Base-by-base conservation (phyloP, 2,113 vertebrate species). In the Rhabdornis inornatus region DNA sequence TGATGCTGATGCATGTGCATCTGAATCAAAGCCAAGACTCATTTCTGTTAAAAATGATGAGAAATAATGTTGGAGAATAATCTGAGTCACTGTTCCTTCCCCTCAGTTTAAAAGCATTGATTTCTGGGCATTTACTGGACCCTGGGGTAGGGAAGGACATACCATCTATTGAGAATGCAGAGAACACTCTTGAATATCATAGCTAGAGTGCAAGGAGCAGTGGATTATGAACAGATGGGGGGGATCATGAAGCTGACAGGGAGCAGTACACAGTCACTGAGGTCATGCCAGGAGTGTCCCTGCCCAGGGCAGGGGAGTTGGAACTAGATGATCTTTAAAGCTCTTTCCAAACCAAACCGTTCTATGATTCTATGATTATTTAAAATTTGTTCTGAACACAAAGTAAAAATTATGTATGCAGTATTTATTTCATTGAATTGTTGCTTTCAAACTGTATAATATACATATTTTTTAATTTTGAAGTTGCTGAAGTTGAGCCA, bases 401-500 rank as follows among this genome's bases (percentile, higher is more conserved):
- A 71, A 53, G 3, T 37, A 69, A 74, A 75, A 65, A 44, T 16
- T 24, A 78, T 35, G 7, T 47, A 9, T 30, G 10, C 14, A 24
- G 9, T 71, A 30, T 77, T 68, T 64, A 72, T 76, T 92, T 90
- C 5, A 53, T 49, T 61, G 39, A 87, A 70, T 20, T 31, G 6
- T 66, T 61, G 20, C 6, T 88, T 87, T 56, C 16, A 49, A 71
- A 69, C 3, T 42, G 9, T 52, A 11, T 90, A 77, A 96, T 24
- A 35, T 20, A 13, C 9, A 5, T 91, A 10, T 86, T 10, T 82
- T 77, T 91, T 39, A 22, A 89, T 92, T 94, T 95, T 75, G 27
- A 60, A 97, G 97, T 95, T 92, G 33, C 35, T 66, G 95, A 94
- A 69, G 68, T 45, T 86, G 85, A 94, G 47, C 83, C 98, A 55